A percentile compares a stretch with the other conserved stretches of the same genome.
These are phyloP conservation scores for Diarsia brunnea DNA, from an alignment of 2,888 invertebrate genomes.

Conservation along the genomic window DNA sequence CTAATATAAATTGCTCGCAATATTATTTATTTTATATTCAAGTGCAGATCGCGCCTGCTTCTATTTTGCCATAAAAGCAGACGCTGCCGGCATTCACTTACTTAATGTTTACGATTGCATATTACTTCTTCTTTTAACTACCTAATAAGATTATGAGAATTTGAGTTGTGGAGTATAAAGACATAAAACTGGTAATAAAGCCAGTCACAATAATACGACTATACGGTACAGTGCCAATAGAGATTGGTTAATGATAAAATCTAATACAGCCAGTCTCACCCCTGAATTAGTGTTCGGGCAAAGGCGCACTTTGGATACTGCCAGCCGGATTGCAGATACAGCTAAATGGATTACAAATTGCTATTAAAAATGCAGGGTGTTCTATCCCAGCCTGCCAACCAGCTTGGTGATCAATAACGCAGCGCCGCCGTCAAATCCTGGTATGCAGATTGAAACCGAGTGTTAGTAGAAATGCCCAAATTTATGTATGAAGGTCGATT, in stretches of 20 bases:
- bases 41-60: slow-evolving; percentile 59
- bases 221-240: slow-evolving; percentile 1
- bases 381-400: slow-evolving; percentile 27
- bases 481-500: slow-evolving; percentile 62
- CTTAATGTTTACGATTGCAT: slow-evolving; percentile 52
- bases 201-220: slow-evolving; percentile 9
- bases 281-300: slow-evolving; percentile 40
- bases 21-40: slow-evolving; percentile 59
- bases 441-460: slow-evolving; percentile 63
- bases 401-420: slow-evolving; percentile 57
- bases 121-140: slow-evolving; percentile 43
- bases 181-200: slow-evolving; percentile 22
- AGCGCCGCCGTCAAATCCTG: slow-evolving; percentile 49
- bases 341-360: slow-evolving; percentile 58
- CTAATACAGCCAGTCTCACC: not conserved
- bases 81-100: slow-evolving; percentile 44
- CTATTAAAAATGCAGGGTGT: slow-evolving; percentile 59
- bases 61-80: slow-evolving; percentile 61
- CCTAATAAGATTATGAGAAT: slow-evolving; percentile 34
- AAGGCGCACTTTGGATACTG: slow-evolving; percentile 17
- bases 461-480: slow-evolving; percentile 42
- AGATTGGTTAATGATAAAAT: slow-evolving; percentile 12
- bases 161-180: slow-evolving; percentile 35
- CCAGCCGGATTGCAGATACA: slow-evolving; percentile 36
- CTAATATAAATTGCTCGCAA: slow-evolving; percentile 21